phyloP scores from a whole-genome alignment of 2,797 vertebrate species.

The Sardinella longiceps region DNA sequence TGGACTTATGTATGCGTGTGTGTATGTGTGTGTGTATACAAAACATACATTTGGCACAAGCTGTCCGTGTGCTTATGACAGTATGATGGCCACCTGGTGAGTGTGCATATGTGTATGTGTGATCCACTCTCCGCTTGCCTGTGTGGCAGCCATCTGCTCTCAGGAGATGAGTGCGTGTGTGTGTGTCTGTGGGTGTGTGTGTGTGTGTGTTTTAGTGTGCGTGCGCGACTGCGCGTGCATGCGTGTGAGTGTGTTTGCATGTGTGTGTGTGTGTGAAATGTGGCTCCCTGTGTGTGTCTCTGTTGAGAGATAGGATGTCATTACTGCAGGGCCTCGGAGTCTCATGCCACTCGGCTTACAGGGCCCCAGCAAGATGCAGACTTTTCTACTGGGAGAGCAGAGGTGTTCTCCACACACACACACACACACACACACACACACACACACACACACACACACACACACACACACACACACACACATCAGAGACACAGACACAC shows the following conservation, averaged over 20 bases:
- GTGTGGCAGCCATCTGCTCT: slow-evolving; percentile 27
- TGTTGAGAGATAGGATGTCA: slow-evolving; percentile 36
- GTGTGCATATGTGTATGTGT: slow-evolving; percentile 31
- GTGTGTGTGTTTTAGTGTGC: background rate
- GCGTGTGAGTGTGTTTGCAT: background rate
- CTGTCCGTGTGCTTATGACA: background rate
- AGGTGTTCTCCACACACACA: background rate
- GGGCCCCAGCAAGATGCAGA: slow-evolving; percentile 45
- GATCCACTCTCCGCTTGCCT: slow-evolving; percentile 16
- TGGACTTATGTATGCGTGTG: slow-evolving; percentile 9
- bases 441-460: slow-evolving; percentile 1
- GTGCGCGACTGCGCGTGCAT: background rate
- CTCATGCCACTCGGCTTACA: slow-evolving; percentile 42
- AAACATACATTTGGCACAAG: background rate
- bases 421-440: background rate
- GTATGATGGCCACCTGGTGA: slow-evolving; percentile 7
- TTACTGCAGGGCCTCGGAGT: slow-evolving; percentile 44
- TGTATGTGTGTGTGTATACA: slow-evolving; percentile 16
- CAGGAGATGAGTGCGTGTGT: slow-evolving; percentile 10
- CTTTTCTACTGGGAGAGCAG: slow-evolving; percentile 39
- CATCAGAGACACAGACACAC: background rate
- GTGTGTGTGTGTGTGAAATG: background rate
- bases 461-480: background rate
- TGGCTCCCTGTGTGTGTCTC: background rate
- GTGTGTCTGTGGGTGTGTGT: slow-evolving; percentile 25